These are phyloP conservation scores for Ciconia stormi DNA, from an alignment of 2,113 vertebrate genomes.

Conservation along the genomic window DNA sequence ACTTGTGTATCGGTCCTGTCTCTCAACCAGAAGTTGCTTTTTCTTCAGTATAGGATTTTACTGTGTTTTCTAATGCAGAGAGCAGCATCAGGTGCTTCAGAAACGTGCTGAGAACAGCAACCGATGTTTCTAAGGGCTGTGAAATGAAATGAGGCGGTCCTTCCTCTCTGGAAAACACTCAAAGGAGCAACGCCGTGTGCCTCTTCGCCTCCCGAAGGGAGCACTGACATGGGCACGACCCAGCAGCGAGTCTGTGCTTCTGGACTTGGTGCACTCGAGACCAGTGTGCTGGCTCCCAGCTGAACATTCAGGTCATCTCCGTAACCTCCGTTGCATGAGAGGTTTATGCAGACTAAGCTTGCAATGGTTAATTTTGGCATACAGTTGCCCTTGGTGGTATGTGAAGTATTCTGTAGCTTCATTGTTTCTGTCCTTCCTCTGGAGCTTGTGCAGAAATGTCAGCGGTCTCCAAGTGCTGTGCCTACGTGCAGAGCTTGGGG, in stretches of 20 bases:
- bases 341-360: background rate
- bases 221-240: fast-evolving
- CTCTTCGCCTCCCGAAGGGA: background rate
- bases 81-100: background rate
- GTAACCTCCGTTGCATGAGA: background rate
- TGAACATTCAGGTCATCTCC: background rate
- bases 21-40: background rate
- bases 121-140: background rate
- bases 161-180: background rate
- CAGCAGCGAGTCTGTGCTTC: fast-evolving
- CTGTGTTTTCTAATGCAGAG: background rate
- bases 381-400: slow-evolving; percentile 51
- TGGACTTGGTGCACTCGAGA: fast-evolving
- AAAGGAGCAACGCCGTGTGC: fast-evolving
- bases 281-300: background rate
- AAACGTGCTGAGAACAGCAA: fast-evolving
- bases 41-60: background rate
- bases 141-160: background rate
- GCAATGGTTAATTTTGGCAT: slow-evolving; percentile 53
- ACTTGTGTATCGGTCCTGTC: background rate
- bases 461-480: background rate
- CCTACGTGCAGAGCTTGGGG: background rate
- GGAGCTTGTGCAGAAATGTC: slow-evolving; percentile 36
- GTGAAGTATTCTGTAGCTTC: slow-evolving; percentile 45
- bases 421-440: slow-evolving; percentile 50